Percentiles rank a stretch among this genome's conserved stretches.
Conservation (phyloP, 2,888 invertebrate species). For the Conomelus anceps region DNA sequence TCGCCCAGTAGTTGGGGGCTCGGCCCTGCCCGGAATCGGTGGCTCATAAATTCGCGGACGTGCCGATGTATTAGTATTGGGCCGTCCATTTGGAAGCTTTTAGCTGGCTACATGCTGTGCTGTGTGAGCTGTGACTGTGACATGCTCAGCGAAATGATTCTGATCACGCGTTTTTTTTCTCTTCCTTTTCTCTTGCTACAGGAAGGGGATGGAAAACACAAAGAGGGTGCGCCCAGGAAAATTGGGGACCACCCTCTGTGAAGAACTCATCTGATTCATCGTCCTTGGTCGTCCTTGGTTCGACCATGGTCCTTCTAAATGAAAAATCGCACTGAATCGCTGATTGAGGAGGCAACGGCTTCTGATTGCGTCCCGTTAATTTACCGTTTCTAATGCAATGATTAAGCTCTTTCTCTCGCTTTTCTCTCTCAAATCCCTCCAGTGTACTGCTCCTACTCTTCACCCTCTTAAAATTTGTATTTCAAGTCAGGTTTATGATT, state of each 20-base stretch:
- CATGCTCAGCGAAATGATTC: not conserved
- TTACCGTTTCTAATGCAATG: not conserved
- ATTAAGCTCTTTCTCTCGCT: not conserved
- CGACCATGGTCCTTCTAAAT: not conserved
- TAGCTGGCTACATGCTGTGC: not conserved
- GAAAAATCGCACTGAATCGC: not conserved
- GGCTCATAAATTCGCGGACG: not conserved
- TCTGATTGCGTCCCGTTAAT: not conserved
- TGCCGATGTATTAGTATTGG: not conserved
- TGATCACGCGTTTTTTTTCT: not conserved
- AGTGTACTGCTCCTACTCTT: too few relatives aligned
- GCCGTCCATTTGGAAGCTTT: not conserved
- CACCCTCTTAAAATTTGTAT: not conserved
- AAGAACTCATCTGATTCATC: not conserved
- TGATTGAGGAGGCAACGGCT: not conserved
- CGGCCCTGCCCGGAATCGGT: not conserved
- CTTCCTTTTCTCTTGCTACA: not conserved
- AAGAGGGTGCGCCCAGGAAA: not conserved
- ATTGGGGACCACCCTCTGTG: not conserved
- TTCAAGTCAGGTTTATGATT: not conserved
- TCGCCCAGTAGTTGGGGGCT: not conserved
- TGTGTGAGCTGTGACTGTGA: not conserved
- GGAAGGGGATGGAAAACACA: not conserved
- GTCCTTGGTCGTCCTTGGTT: not conserved
- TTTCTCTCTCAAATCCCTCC: not conserved